phyloP scores from a whole-genome alignment of 2,888 invertebrate species.

The Platycnemis pennipes region DNA sequence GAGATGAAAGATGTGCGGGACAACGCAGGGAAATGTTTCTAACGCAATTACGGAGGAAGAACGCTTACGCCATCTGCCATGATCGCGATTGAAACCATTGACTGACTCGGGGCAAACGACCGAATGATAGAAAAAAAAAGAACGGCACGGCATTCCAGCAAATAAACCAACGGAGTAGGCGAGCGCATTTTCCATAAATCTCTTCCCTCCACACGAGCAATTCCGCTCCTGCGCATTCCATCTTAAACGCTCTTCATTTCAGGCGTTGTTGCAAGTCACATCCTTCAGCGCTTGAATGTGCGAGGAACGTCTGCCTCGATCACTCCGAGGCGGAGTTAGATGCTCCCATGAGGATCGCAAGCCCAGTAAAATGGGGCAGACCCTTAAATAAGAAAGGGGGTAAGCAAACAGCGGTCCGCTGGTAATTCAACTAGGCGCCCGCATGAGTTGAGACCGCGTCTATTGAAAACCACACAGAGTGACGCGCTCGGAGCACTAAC shows the following conservation, averaged over 20 bases:
- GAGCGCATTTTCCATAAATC: constrained; percentile 12
- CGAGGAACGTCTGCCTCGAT: background rate
- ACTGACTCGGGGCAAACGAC: background rate
- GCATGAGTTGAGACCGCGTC: background rate
- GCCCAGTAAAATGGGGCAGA: background rate
- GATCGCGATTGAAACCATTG: background rate
- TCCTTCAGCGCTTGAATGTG: background rate
- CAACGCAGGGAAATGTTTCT: no score
- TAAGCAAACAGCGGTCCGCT: background rate
- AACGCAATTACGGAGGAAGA: no score
- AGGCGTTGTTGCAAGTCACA: background rate
- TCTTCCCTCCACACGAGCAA: background rate
- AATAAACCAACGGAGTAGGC: background rate
- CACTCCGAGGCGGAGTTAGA: background rate
- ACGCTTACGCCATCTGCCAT: background rate
- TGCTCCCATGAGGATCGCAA: background rate
- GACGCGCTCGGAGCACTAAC: background rate
- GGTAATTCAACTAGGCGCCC: background rate
- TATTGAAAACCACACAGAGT: background rate
- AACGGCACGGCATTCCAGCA: background rate
- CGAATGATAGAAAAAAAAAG: background rate
- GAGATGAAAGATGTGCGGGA: no score
- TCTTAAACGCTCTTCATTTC: background rate
- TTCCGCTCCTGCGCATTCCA: background rate
- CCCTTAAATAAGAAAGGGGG: background rate